Conservation (phyloP, 2,113 vertebrate species). For the Calyptommatus sinebrachiatus region DNA sequence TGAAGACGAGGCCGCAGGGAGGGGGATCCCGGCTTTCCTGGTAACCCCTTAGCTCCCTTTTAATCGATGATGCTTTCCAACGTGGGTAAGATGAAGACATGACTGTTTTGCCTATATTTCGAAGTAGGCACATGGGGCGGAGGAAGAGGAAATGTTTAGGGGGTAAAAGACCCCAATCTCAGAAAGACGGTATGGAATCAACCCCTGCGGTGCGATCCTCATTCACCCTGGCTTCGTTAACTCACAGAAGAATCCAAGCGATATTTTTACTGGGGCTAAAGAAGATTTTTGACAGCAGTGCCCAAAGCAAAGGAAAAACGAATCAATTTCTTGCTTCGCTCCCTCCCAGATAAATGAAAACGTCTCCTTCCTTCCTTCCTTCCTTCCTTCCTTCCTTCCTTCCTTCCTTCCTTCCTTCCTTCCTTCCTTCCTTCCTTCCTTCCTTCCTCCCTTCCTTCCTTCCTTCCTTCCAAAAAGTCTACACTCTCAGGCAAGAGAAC, state of each 20-base stretch:
- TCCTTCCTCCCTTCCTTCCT: not conserved
- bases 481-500: not conserved
- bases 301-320: not conserved
- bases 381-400: not conserved
- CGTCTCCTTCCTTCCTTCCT: not conserved
- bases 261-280: conserved; percentile 33
- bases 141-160: too few relatives aligned
- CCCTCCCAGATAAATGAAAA: not conserved
- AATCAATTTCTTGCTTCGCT: not conserved
- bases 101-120: too few relatives aligned
- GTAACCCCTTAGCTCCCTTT: conserved; percentile 38
- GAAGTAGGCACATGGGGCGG: too few relatives aligned
- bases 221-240: conserved; percentile 58
- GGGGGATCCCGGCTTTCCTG: not conserved
- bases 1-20: too few relatives aligned
- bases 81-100: too few relatives aligned
- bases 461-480: not conserved
- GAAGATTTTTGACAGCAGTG: fast-evolving
- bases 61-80: conserved; percentile 24
- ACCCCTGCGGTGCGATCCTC: conserved; percentile 55
- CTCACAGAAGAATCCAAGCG: conserved; percentile 60
- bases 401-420: not conserved
- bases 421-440: too few relatives aligned
- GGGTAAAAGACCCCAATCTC: not conserved
- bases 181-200: conserved; percentile 62